These are phyloP conservation scores for Fratercula arctica DNA, from an alignment of 2,797 vertebrate genomes.

Conservation along the genomic window DNA sequence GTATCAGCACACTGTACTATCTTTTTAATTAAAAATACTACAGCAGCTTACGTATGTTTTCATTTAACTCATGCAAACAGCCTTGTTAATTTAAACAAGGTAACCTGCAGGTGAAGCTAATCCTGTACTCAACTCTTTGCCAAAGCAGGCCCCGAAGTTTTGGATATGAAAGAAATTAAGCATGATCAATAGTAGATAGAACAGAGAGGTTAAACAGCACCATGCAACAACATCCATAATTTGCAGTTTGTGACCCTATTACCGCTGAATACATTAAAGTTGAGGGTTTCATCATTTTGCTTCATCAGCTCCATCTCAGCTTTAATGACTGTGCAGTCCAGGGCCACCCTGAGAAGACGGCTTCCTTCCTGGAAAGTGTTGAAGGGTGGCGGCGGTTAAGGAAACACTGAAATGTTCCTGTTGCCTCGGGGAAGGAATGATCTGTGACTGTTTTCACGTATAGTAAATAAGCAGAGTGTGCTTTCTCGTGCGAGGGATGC, in stretches of 20 bases:
- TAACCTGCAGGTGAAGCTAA: background rate
- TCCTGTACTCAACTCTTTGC: background rate
- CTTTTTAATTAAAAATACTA: slow-evolving; percentile 31
- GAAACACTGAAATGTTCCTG: slow-evolving; percentile 43
- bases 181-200: background rate
- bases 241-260: background rate
- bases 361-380: slow-evolving; percentile 45
- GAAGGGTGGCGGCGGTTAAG: background rate
- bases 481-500: slow-evolving; percentile 5
- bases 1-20: background rate
- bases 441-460: slow-evolving; percentile 33
- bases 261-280: background rate
- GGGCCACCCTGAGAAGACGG: slow-evolving; percentile 37
- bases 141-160: background rate
- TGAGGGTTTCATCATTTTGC: background rate
- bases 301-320: slow-evolving; percentile 25
- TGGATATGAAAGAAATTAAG: background rate
- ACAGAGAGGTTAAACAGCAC: background rate
- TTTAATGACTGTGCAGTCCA: slow-evolving; percentile 32
- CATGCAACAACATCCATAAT: background rate
- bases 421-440: slow-evolving; percentile 48
- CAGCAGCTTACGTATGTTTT: background rate
- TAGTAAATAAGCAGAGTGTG: slow-evolving; percentile 48
- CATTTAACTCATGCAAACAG: background rate
- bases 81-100: background rate